Conservation (phyloP, 2,113 vertebrate genomes). For the human region GRCh38 chr16:17414501-17415000, state of each 20-base stretch:
- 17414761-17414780: neutral
- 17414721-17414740: neutral
- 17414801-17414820: neutral
- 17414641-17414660: neutral
- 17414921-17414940: rapidly evolving
- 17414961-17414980: neutral
- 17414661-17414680: neutral
- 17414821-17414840: neutral
- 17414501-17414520: neutral
- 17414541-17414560: rapidly evolving
- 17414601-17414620: neutral
- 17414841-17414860: neutral
- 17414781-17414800: neutral
- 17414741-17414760: neutral
- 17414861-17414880: rapidly evolving
- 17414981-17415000: too few relatives aligned
- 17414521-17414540: neutral
- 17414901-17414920: rapidly evolving
- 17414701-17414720: neutral
- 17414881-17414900: rapidly evolving
- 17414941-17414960: too few relatives aligned
- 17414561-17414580: neutral
- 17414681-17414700: neutral
- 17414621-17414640: neutral
- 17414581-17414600: rapidly evolving